A percentile compares a stretch with the other conserved stretches of the same genome.
These are phyloP conservation scores for Muscicapa comitata DNA, from an alignment of 2,797 vertebrate genomes.

Conservation along the genomic window DNA sequence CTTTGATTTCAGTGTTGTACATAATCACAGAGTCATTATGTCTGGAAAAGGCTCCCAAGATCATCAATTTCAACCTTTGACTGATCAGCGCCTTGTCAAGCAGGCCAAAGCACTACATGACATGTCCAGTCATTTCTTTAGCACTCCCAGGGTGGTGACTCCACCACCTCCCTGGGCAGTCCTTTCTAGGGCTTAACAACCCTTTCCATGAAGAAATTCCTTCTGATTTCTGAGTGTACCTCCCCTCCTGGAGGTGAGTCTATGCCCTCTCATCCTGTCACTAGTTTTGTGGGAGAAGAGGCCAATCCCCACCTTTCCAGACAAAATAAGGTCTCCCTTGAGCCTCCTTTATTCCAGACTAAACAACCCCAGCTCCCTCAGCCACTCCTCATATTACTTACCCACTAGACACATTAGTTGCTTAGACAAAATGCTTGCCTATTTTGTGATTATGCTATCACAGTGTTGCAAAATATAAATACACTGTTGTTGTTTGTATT, in stretches of 20 bases:
- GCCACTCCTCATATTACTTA: accelerated
- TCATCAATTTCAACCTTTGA: neutral
- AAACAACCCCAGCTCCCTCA: neutral
- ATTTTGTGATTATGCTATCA: neutral
- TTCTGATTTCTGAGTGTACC: neutral
- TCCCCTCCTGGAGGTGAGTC: neutral
- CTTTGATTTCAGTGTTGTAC: neutral
- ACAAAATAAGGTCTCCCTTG: neutral
- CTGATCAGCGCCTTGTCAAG: neutral
- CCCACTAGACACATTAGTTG: neutral
- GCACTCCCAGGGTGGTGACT: neutral
- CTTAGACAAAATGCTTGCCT: neutral
- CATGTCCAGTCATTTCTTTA: neutral
- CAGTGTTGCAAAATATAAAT: neutral
- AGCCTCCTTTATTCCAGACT: neutral
- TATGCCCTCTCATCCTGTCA: too few species aligned
- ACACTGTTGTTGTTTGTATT: neutral
- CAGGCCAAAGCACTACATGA: neutral
- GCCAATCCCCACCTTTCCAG: neutral
- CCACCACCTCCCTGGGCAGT: neutral
- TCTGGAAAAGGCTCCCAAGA: neutral
- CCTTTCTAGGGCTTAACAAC: neutral
- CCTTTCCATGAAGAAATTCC: neutral
- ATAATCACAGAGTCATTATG: neutral
- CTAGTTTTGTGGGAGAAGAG: neutral